phyloP scores from a whole-genome alignment of 2,888 invertebrate species.

The Sylvicola cinctus region DNA sequence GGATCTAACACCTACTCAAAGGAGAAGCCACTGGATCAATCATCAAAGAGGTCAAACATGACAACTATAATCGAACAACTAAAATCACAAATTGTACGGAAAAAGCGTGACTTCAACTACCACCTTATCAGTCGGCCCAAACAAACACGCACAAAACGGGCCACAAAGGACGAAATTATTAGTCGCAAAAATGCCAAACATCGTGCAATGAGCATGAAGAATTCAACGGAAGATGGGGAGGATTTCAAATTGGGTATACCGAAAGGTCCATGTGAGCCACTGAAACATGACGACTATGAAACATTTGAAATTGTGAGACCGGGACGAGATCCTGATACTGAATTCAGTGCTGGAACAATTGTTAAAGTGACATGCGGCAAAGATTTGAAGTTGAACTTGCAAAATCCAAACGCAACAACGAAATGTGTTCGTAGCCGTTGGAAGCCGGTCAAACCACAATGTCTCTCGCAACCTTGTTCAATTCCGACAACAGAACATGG shows the following conservation, averaged over 20 bases:
- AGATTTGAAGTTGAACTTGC: slow-evolving; percentile 55
- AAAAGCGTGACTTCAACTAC: slow-evolving; percentile 8
- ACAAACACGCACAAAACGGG: too few species aligned
- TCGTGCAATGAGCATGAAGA: background rate
- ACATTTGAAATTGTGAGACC: slow-evolving; percentile 44
- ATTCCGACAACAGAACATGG: slow-evolving; percentile 49
- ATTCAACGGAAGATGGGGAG: slow-evolving; percentile 1
- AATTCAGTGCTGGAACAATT: slow-evolving; percentile 55
- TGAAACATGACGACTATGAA: background rate
- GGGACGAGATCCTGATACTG: slow-evolving; percentile 47
- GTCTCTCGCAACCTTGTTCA: slow-evolving; percentile 54
- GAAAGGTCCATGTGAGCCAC: slow-evolving; percentile 41
- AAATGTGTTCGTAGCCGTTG: slow-evolving; percentile 68
- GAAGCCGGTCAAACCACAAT: slow-evolving; percentile 64
- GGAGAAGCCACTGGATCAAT: background rate
- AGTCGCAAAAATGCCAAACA: too few species aligned
- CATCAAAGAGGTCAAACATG: slow-evolving; percentile 1
- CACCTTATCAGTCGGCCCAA: too few species aligned
- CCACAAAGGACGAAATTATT: too few species aligned
- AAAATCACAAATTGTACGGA: slow-evolving; percentile 18
- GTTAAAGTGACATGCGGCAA: slow-evolving; percentile 55
- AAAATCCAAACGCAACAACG: slow-evolving; percentile 48
- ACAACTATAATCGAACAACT: slow-evolving; percentile 14
- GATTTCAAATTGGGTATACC: slow-evolving; percentile 14
- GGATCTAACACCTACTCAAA: too few species aligned